Evolutionary conservation across 2,888 invertebrate genomes (phyloP).

Genomic region (Scaptomyza reducta): DNA sequence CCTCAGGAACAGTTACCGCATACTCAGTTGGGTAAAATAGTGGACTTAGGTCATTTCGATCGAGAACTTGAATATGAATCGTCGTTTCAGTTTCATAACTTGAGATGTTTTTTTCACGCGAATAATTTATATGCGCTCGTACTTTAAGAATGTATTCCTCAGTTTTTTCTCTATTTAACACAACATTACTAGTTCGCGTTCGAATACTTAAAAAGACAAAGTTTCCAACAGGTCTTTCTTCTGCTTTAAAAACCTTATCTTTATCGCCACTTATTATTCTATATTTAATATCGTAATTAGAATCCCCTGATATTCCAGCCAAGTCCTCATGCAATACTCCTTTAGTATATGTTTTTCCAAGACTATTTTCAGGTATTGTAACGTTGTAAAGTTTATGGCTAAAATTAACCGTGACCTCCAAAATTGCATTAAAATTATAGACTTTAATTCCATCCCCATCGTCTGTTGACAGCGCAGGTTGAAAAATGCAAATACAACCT

Average conservation of each 20-base stretch:
- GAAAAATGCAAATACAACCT: constrained; percentile 53
- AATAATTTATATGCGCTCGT: constrained; percentile 87
- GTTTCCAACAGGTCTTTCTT: constrained; percentile 94
- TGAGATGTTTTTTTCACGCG: constrained; percentile 85
- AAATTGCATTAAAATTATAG: constrained; percentile 23
- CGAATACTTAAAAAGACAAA: constrained; percentile 96
- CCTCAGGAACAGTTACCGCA: constrained; percentile 93
- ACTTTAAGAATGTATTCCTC: constrained; percentile 92
- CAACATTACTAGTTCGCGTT: constrained; percentile 94
- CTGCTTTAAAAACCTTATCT: constrained; percentile 96
- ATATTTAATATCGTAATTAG: constrained; percentile 89
- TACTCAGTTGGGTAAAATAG: constrained; percentile 96
- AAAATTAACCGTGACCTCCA: constrained; percentile 85
- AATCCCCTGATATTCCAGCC: constrained; percentile 90
- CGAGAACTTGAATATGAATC: constrained; percentile 90
- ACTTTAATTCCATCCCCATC: constrained; percentile 18
- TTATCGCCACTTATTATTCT: constrained; percentile 94
- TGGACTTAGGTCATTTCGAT: constrained; percentile 96
- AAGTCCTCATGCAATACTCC: constrained; percentile 89
- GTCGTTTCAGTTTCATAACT: constrained; percentile 88
- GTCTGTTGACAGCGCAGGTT: constrained; percentile 46
- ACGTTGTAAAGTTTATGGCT: constrained; percentile 92
- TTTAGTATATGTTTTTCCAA: constrained; percentile 93
- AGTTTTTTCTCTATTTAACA: constrained; percentile 96
- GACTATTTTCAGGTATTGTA: constrained; percentile 95